phyloP scores from a whole-genome alignment of 2,113 vertebrate species.

The Gymnogyps californianus region DNA sequence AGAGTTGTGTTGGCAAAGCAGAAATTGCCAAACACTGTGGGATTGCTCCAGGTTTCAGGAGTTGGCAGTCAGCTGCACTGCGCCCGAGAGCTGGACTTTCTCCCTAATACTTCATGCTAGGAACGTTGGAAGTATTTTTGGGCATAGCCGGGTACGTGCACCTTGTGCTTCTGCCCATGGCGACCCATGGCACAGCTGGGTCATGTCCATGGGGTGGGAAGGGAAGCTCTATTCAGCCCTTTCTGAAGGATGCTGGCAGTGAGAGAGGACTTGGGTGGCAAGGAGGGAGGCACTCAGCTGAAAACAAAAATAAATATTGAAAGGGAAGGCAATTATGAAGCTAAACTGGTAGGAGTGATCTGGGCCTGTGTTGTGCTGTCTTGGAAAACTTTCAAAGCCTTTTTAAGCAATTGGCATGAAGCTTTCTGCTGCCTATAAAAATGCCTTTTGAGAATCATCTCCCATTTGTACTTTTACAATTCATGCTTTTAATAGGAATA shows the following conservation, averaged over 20 bases:
- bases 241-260: neutral
- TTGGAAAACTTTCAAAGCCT: slow-evolving; percentile 54
- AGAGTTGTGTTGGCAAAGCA: neutral
- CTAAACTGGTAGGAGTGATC: neutral
- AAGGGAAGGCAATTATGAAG: slow-evolving; percentile 20
- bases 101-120: neutral
- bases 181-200: neutral
- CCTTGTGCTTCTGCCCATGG: neutral
- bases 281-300: neutral
- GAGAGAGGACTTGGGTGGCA: neutral
- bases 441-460: slow-evolving; percentile 34
- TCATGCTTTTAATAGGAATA: slow-evolving; percentile 15
- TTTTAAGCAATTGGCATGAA: slow-evolving; percentile 38
- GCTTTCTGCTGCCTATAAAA: slow-evolving; percentile 16
- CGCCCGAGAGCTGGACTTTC: neutral
- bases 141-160: neutral
- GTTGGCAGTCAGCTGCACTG: neutral
- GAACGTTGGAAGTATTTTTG: neutral
- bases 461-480: neutral
- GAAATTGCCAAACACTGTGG: neutral
- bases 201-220: fast-evolving
- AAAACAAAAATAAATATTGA: slow-evolving; percentile 26
- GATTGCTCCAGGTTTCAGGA: neutral
- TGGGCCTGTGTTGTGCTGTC: neutral
- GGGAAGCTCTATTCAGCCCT: neutral